Percentiles rank a stretch among this genome's conserved stretches.
These are phyloP conservation scores for Heliothis subflexa DNA, from an alignment of 1,140 invertebrate species.

Conservation along the genomic window DNA sequence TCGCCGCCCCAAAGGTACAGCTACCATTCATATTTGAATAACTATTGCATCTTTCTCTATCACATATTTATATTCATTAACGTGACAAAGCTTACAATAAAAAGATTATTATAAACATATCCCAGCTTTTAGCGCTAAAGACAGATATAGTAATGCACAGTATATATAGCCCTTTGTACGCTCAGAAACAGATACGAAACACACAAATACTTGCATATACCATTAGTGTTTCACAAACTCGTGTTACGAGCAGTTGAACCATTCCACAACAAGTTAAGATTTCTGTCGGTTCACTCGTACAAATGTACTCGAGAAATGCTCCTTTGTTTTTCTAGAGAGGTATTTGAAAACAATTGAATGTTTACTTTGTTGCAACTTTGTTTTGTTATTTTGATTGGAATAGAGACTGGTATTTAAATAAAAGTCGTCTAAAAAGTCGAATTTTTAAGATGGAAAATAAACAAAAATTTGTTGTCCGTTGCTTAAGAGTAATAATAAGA, in stretches of 20 bases:
- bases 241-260: conserved; percentile 1
- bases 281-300: background rate
- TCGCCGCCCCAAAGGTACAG: too few relatives aligned
- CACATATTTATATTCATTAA: background rate
- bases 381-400: background rate
- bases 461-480: too few relatives aligned
- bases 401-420: too few relatives aligned
- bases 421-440: too few relatives aligned
- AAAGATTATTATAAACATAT: too few relatives aligned
- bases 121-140: background rate
- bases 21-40: too few relatives aligned
- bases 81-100: too few relatives aligned
- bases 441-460: background rate
- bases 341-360: conserved; percentile 19
- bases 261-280: conserved; percentile 13
- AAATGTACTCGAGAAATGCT: background rate
- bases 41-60: background rate
- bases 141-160: background rate
- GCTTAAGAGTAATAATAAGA: too few relatives aligned
- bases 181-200: background rate
- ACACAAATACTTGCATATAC: background rate
- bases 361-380: background rate
- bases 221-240: conserved; percentile 1
- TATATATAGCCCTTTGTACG: background rate
- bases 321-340: background rate